Evolutionary conservation across 2,113 vertebrate species (phyloP).

Genomic region (Rhinogobius similis): DNA sequence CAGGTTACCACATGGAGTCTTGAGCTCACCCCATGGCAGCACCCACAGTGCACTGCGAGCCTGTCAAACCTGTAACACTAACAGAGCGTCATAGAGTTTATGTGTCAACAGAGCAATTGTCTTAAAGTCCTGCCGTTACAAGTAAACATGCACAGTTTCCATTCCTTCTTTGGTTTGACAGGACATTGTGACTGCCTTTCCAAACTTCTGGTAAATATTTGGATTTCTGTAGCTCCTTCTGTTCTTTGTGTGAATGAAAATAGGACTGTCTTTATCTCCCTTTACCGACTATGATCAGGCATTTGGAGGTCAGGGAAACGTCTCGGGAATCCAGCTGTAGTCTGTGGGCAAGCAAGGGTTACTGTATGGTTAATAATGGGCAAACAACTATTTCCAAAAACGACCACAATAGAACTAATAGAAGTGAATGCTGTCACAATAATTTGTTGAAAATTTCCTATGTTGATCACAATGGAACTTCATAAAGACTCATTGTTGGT

Average conservation of each 20-base stretch:
- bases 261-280: constrained; percentile 16
- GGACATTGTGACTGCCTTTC: constrained; percentile 33
- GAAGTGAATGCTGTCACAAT: not conserved
- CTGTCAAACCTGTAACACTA: constrained; percentile 68
- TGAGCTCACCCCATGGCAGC: not conserved
- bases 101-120: constrained; percentile 70
- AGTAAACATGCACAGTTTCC: constrained; percentile 68
- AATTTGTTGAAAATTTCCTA: constrained; percentile 3
- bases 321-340: constrained; percentile 12
- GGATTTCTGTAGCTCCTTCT: constrained; percentile 61
- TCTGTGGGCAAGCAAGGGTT: constrained; percentile 1
- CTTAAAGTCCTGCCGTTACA: constrained; percentile 37
- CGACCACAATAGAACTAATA: not conserved
- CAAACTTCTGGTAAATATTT: constrained; percentile 69
- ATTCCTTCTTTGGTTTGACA: constrained; percentile 69
- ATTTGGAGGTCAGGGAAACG: not conserved
- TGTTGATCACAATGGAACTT: constrained; percentile 14
- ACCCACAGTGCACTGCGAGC: constrained; percentile 47
- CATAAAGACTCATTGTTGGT: constrained; percentile 25
- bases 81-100: constrained; percentile 42
- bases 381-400: not conserved
- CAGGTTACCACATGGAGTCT: constrained; percentile 47
- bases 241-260: constrained; percentile 57
- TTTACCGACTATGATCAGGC: constrained; percentile 13
- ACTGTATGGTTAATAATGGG: not conserved